Base-by-base conservation (phyloP, 2,797 vertebrate genomes). In the Gallinago nigripennis region DNA sequence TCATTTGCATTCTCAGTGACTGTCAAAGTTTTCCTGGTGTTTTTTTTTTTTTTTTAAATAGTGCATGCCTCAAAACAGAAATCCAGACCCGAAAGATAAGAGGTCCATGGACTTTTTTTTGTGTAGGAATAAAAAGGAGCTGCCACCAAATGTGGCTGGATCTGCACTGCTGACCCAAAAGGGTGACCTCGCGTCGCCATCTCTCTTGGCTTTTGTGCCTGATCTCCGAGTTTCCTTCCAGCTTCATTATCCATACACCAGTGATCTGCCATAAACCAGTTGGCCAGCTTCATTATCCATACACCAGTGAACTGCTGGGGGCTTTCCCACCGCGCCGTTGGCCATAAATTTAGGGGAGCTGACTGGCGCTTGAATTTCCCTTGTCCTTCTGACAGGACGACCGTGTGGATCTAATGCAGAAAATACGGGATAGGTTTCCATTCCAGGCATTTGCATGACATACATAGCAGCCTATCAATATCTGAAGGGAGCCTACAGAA, bases 111-210 rank as follows among this genome's bases (percentile, higher is more conserved):
- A 37, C 30, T 66, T 35, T 28, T 71, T 86, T 51, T 10, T 65
- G 31, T 25, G 2, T 7, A 4, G 71, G 31, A 75, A 64, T 64
- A 88, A 79, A 60, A 30, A n/a, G 80, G 72, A 85, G 12, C 16
- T 60, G 54, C 63, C 1, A 1, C 8, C 41, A 9, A 81, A 12
- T 0, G 0, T 39, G 72, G 28, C 41, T 37, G 64, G 51, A 31
- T 71, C 82, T 56, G 12, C 31, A 28, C 41, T 25, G 51, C 16
- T 43, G 61, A 71, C 33, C 68, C 65, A 24, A 58, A 51, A 58
- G 41, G 12, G 65, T 81, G 41, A 41, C 11, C 17, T n/a, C 35
- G 7, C 1, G 2, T 43, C 1, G 1, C 27, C 1, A 0, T 13
- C 20, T 82, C 50, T 58, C 31, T 53, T 5, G 2, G 24, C 30